These are phyloP conservation scores for Caenorhabditis zanzibari DNA, from an alignment of 2,888 invertebrate genomes.

Conservation along the genomic window DNA sequence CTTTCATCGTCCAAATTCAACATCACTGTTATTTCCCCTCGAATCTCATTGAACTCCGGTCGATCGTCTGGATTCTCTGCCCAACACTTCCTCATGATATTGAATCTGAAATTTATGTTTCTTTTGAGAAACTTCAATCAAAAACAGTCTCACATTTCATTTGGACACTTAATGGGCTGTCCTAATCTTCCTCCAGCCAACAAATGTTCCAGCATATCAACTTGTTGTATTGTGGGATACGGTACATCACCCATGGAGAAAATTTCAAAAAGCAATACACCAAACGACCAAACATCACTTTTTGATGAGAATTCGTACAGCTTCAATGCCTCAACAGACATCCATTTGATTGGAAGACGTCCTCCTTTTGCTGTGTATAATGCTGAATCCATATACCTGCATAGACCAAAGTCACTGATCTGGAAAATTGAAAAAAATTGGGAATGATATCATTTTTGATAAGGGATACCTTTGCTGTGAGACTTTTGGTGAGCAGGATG, in stretches of 20 bases:
- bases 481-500: conserved; percentile 73
- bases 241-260: conserved; percentile 78
- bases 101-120: conserved; percentile 67
- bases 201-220: conserved; percentile 75
- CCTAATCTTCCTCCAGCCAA: conserved; percentile 70
- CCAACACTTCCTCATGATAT: conserved; percentile 72
- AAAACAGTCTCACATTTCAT: conserved; percentile 70
- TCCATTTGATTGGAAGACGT: conserved; percentile 79
- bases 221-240: conserved; percentile 74
- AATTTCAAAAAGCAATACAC: conserved; percentile 76
- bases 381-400: conserved; percentile 76
- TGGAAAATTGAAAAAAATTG: conserved; percentile 45
- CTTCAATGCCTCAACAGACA: conserved; percentile 78
- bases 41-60: conserved; percentile 67
- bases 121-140: not conserved
- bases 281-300: conserved; percentile 79
- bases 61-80: conserved; percentile 60
- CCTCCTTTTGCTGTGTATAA: conserved; percentile 79
- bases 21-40: conserved; percentile 63
- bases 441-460: too few species aligned
- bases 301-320: conserved; percentile 76
- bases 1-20: conserved; percentile 73
- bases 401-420: conserved; percentile 79
- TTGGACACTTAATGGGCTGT: conserved; percentile 74
- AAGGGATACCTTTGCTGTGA: conserved; percentile 74